Evolutionary conservation across 2,113 vertebrate genomes (phyloP).

Genomic region (Cisticola juncidis): DNA sequence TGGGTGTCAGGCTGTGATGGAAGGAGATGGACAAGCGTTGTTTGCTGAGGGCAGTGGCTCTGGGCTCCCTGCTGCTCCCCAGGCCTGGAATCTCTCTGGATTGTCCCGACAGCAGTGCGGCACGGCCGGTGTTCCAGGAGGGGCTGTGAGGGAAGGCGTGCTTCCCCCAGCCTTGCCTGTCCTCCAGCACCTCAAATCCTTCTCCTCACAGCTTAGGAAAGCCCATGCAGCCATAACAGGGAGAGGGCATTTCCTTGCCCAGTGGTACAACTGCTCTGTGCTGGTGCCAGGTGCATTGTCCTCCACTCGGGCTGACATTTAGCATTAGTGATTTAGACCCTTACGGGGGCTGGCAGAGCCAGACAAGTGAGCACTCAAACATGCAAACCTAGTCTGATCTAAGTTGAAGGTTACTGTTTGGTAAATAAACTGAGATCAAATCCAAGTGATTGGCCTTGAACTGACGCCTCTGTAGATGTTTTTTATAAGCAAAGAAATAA

Average conservation of each 20-base stretch:
- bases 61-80: not conserved
- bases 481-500: not conserved
- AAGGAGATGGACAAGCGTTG: not conserved
- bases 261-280: not conserved
- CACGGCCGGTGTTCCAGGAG: rapidly evolving
- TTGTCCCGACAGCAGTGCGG: not conserved
- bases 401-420: slow-evolving; percentile 6
- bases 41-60: not conserved
- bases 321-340: not conserved
- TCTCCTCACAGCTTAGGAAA: not conserved
- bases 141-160: not conserved
- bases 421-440: not conserved
- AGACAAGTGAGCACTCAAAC: not conserved
- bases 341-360: rapidly evolving
- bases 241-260: not conserved
- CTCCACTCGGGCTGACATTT: not conserved
- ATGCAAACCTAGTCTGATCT: not conserved
- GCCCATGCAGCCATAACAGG: not conserved
- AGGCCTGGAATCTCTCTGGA: not conserved
- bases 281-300: not conserved
- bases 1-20: not conserved
- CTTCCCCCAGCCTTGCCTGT: not conserved
- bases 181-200: not conserved
- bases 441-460: not conserved
- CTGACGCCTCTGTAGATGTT: not conserved